Evolutionary conservation across 2,113 vertebrate genomes (phyloP), one percentile per base, ranked within the genome.

Genomic region (Elanus axillaris): DNA sequence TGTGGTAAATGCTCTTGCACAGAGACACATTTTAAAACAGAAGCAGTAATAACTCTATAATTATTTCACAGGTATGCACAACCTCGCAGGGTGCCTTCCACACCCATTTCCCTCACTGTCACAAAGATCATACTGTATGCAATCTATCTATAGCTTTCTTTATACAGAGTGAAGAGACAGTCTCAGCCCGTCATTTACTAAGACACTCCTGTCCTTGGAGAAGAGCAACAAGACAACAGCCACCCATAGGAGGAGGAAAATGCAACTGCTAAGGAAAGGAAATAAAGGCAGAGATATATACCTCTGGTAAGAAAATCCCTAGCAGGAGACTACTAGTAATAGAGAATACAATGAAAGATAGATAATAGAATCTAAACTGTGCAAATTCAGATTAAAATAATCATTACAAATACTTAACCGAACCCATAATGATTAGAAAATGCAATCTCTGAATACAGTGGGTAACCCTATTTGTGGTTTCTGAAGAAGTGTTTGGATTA

Each of bases 361-460:
- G 32, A 16, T 10, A 52, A 15, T 32, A 55, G 47, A 72, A 47
- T 16, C 36, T 31, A 50, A 75, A 71, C 5, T 59, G 5, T 31
- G 9, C 6, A 64, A 71, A 91, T 32, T 48, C n/a, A 87, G 25
- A 15, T 55, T 71, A 29, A 69, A 88, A 69, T 34, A 67, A n/a
- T 36, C 42, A 21, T 40, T 58, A 56, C 8, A 90, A 48, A 50
- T 55, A 67, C 32, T 77, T 76, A 62, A n/a, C 10, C 13, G 67
- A 78, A 58, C 11, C 19, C 38, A 34, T 26, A 72, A 36, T 10
- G 3, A 38, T 53, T 47, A 50, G 58, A 19, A 80, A 92, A 13
- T 4, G 10, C 12, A 10, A 17, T 13, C 26, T 59, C 29, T 72
- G 36, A 56, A 26, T 47, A 47, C 0, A 0, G 10, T 16, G 36